Conservation (phyloP, 2,797 vertebrate genomes). For the Gouania willdenowi region DNA sequence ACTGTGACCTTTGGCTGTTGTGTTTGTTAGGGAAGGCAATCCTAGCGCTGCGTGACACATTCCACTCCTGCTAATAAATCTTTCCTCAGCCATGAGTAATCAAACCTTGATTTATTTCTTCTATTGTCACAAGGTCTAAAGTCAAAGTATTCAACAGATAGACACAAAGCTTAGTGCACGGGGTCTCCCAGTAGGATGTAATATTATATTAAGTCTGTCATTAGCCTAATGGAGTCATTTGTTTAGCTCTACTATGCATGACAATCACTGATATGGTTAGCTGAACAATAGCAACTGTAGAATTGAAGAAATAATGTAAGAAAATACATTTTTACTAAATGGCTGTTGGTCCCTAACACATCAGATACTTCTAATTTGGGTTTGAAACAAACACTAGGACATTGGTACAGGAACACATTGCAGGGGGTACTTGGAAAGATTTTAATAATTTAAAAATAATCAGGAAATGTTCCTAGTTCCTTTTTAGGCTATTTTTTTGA, state of each 20-base stretch:
- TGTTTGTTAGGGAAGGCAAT: conserved; percentile 29
- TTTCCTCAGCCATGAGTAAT: conserved; percentile 26
- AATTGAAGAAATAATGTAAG: conserved; percentile 15
- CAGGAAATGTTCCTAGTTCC: no score
- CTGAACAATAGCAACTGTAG: conserved; percentile 21
- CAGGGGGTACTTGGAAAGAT: no score
- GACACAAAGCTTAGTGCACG: conserved; percentile 32
- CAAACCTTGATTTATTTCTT: conserved; percentile 54
- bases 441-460: no score
- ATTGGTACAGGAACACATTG: no score
- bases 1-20: conserved; percentile 46
- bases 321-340: no score
- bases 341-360: no score
- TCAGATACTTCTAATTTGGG: no score
- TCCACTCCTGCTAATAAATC: conserved; percentile 51
- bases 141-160: conserved; percentile 34
- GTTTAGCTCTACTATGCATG: conserved; percentile 39
- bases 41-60: conserved; percentile 37
- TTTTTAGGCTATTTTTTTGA: no score
- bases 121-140: conserved; percentile 45
- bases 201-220: conserved; percentile 47
- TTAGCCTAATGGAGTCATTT: conserved; percentile 44
- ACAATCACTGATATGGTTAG: conserved; percentile 33
- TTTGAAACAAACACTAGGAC: no score
- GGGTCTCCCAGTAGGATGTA: conserved; percentile 49